A percentile compares a stretch with the other conserved stretches of the same genome.
Evolutionary conservation across 2,888 invertebrate species (phyloP).

Genomic region (Dasysyrphus tricinctus): DNA sequence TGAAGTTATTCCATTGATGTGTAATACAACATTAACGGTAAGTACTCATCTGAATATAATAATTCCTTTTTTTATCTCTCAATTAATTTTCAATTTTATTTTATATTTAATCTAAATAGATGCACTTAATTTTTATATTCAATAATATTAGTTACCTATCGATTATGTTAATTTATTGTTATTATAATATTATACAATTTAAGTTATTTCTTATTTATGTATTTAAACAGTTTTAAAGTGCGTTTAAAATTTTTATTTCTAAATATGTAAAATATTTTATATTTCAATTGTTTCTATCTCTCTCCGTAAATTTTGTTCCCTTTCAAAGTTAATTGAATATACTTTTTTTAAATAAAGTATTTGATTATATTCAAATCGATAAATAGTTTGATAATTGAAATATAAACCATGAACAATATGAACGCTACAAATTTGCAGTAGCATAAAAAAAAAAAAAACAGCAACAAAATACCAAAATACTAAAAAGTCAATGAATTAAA

Average conservation of each 20-base stretch:
- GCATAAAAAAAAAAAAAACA: too few relatives aligned
- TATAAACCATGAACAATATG: too few relatives aligned
- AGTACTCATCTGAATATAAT: constrained; percentile 32
- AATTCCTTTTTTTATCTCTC: not conserved
- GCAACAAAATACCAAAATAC: constrained; percentile 12
- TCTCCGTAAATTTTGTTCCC: too few relatives aligned
- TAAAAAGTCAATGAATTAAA: constrained; percentile 22
- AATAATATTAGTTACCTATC: too few relatives aligned
- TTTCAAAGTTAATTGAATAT: too few relatives aligned
- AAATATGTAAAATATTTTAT: not conserved
- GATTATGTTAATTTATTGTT: not conserved
- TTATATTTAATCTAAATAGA: not conserved
- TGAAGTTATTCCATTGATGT: constrained; percentile 67
- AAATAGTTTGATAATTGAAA: too few relatives aligned
- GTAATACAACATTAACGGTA: constrained; percentile 68
- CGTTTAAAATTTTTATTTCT: not conserved
- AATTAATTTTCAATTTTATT: constrained; percentile 9
- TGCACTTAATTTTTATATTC: not conserved
- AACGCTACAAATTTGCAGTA: too few relatives aligned
- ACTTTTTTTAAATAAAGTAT: too few relatives aligned
- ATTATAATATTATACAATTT: not conserved
- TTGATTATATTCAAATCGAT: too few relatives aligned
- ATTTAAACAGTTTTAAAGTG: not conserved
- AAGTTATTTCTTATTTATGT: too few relatives aligned
- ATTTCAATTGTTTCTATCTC: too few relatives aligned